Evolutionary conservation across 2,113 vertebrate species (phyloP).

Genomic region (Cyprinodon tularosa): DNA sequence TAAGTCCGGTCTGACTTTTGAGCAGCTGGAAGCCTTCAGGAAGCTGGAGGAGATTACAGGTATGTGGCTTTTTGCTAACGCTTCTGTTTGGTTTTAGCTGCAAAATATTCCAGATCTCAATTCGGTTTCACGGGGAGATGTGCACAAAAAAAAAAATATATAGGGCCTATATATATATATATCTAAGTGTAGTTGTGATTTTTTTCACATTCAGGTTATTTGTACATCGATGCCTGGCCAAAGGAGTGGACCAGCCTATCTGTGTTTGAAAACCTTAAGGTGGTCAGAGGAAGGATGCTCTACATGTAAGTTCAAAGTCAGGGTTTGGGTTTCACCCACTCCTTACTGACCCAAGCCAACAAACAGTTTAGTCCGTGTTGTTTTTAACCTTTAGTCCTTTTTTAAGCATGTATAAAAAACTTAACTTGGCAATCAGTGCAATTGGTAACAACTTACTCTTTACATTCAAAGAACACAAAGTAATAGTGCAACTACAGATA

Average conservation of each 20-base stretch:
- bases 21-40: constrained; percentile 84
- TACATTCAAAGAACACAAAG: background rate
- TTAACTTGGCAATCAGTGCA: background rate
- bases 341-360: background rate
- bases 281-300: constrained; percentile 89
- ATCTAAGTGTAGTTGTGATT: background rate
- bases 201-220: constrained; percentile 82
- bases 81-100: background rate
- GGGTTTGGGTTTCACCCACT: no score
- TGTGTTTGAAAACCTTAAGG: constrained; percentile 90
- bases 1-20: constrained; percentile 76
- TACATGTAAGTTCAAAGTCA: constrained; percentile 83
- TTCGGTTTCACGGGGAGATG: background rate
- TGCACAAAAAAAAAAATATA: background rate
- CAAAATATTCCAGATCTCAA: background rate
- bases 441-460: background rate
- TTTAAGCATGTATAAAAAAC: no score
- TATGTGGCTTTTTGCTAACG: constrained; percentile 50
- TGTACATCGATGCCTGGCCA: constrained; percentile 93
- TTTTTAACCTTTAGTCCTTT: background rate
- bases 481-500: no score
- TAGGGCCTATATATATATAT: no score
- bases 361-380: no score
- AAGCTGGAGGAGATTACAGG: constrained; percentile 93
- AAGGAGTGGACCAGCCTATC: constrained; percentile 78